Evolutionary conservation across 1,140 invertebrate species (phyloP), one percentile per base, ranked within the genome.

Genomic region (Globodera ellingtonae): DNA sequence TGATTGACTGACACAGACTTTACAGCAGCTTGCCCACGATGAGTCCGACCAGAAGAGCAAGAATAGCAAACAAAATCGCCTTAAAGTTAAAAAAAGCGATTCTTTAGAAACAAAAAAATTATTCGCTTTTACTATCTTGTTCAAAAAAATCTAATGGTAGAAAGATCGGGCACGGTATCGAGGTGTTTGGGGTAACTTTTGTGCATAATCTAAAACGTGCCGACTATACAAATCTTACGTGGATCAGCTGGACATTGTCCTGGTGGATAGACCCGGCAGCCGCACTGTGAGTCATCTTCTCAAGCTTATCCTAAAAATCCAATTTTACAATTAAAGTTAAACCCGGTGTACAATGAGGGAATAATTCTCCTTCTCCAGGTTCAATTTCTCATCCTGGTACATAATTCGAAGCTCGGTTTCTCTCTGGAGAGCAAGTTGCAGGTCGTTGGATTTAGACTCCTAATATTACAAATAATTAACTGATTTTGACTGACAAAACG

Each of bases 11-110:
- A 6, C 24, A 72, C 21, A n/a, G 24, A 72, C 24, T 82, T 80
- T 65, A 83, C 24, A 83, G 44, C 82, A 83, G 44, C 70, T 84
- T 84, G 24, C 83, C 83, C 48, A 84, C 52, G 35, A 84, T 84
- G 24, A 84, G 18, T 48, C 83, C 83, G 35, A 84, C 50, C 59
- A 84, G 66, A 56, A 84, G 73, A 47, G 83, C 83, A 18, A 84
- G 75, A 13, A 84, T 35, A 7, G 66, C 82, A 56, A 81, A 48
- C 59, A 84, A 67, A 21, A 81, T 71, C 44, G 80, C 81, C 72
- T 84, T 62, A 21, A 84, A 48, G 44, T 76, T n/a, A 46, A 52
- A 35, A 46, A 48, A 35, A 70, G 48, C 5, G 8, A 10, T 3
- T 52, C 1, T 13, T 52, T 13, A 52, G 3, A 52, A 52, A 52